A percentile compares a stretch with the other conserved stretches of the same genome.
These are phyloP conservation scores for Spisula solida DNA, from an alignment of 2,888 invertebrate species.

Conservation along the genomic window DNA sequence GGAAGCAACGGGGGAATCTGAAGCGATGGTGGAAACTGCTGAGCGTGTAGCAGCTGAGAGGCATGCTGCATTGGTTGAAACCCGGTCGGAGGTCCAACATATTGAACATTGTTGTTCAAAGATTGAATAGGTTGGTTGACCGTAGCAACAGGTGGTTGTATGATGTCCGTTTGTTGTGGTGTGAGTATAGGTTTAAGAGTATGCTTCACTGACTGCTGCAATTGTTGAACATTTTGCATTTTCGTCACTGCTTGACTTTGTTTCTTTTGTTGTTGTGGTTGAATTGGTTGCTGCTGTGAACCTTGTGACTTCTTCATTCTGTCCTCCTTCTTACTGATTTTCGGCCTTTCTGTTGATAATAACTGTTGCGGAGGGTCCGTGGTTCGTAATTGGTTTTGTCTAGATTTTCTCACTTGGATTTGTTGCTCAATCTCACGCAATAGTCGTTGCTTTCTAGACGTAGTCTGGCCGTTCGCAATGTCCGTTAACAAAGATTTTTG, in stretches of 20 bases:
- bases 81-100: neutral
- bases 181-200: neutral
- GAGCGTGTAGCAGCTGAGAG: neutral
- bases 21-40: neutral
- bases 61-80: neutral
- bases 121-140: neutral
- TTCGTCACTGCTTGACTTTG: neutral
- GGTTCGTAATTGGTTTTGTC: neutral
- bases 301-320: neutral
- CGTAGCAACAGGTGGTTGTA: neutral
- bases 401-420: neutral
- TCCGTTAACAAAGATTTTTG: conserved; percentile 1
- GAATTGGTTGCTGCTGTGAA: neutral
- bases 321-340: neutral
- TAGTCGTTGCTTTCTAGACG: neutral
- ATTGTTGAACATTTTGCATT: neutral
- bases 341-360: neutral
- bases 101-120: neutral
- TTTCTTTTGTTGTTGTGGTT: neutral
- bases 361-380: neutral
- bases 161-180: neutral
- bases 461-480: neutral
- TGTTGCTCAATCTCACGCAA: conserved; percentile 22
- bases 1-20: conserved; percentile 17
- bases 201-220: neutral